These are phyloP conservation scores for Imbricaverruca yamaguchii DNA, from an alignment of 2,888 invertebrate genomes.

Conservation along the genomic window DNA sequence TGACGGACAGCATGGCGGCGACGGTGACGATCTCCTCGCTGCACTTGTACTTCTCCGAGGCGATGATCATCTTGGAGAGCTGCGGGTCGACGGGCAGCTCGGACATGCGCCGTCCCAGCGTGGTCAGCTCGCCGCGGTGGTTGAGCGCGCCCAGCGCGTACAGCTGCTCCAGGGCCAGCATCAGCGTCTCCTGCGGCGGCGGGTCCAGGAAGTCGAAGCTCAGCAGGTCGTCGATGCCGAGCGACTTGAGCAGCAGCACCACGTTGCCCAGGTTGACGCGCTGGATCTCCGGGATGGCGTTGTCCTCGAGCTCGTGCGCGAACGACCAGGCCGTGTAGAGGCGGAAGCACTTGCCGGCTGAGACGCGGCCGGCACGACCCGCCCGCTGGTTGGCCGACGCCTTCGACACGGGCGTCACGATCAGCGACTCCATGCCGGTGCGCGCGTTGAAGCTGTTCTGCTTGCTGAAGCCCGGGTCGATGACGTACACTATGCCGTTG, in stretches of 20 bases:
- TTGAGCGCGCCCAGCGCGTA: conserved; percentile 96
- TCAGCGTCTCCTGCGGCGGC: conserved; percentile 87
- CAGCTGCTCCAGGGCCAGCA: conserved; percentile 85
- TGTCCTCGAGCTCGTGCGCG: conserved; percentile 95
- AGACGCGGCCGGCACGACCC: conserved; percentile 89
- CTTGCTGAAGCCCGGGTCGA: conserved; percentile 99
- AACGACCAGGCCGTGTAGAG: conserved; percentile 98
- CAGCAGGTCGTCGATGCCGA: conserved; percentile 94
- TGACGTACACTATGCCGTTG: conserved; percentile 96
- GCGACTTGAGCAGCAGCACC: conserved; percentile 88
- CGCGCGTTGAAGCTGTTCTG: conserved; percentile 96
- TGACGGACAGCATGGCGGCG: conserved; percentile 95
- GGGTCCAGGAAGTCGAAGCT: conserved; percentile 99
- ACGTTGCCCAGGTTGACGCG: conserved; percentile 96
- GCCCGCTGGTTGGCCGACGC: conserved; percentile 97
- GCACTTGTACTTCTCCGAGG: conserved; percentile 96
- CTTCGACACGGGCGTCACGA: conserved; percentile 97
- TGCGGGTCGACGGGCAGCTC: conserved; percentile 98
- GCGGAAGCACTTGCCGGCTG: conserved; percentile 96
- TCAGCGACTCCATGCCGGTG: conserved; percentile 96
- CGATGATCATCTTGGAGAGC: conserved; percentile 97
- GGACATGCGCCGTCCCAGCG: conserved; percentile 94
- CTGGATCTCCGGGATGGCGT: conserved; percentile 97
- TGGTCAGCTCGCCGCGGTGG: conserved; percentile 94
- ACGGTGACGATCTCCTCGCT: conserved; percentile 94